These are phyloP conservation scores for Aromia moschata DNA, from an alignment of 2,888 invertebrate species.

Conservation along the genomic window DNA sequence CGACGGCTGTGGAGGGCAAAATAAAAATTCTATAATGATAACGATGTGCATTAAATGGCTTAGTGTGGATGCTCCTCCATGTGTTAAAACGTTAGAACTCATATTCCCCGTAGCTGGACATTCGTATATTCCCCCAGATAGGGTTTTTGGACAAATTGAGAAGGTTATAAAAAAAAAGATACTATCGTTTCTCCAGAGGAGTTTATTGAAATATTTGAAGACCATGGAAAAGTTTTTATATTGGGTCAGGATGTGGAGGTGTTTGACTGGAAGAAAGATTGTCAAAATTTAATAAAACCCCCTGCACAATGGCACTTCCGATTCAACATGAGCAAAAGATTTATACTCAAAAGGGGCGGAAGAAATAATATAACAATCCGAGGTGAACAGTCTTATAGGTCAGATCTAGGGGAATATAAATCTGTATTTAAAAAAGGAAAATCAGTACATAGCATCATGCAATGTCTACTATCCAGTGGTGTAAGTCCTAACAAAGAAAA, in stretches of 20 bases:
- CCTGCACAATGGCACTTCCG: not conserved
- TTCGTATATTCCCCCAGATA: constrained; percentile 9
- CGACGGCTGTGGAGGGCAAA: constrained; percentile 12
- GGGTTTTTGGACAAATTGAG: constrained; percentile 5
- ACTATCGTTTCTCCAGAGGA: not conserved
- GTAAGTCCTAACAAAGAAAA: not conserved
- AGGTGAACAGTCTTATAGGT: not conserved
- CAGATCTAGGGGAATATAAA: not conserved
- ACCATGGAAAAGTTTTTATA: not conserved
- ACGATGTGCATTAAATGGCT: constrained; percentile 3
- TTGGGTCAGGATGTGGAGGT: not conserved
- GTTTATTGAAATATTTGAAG: not conserved
- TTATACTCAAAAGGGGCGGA: not conserved
- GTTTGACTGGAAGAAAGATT: constrained; percentile 4
- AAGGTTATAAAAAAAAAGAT: not conserved
- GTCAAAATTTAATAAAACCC: not conserved
- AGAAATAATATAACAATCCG: not conserved
- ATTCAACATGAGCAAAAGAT: not conserved
- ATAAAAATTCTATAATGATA: constrained; percentile 10
- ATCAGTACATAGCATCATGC: not conserved
- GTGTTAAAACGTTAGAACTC: constrained; percentile 1
- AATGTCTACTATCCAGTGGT: not conserved
- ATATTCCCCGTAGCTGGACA: constrained; percentile 13
- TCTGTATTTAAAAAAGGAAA: not conserved
- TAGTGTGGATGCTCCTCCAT: not conserved